These are phyloP conservation scores for Grus americana DNA, from an alignment of 2,113 vertebrate genomes.

Conservation along the genomic window DNA sequence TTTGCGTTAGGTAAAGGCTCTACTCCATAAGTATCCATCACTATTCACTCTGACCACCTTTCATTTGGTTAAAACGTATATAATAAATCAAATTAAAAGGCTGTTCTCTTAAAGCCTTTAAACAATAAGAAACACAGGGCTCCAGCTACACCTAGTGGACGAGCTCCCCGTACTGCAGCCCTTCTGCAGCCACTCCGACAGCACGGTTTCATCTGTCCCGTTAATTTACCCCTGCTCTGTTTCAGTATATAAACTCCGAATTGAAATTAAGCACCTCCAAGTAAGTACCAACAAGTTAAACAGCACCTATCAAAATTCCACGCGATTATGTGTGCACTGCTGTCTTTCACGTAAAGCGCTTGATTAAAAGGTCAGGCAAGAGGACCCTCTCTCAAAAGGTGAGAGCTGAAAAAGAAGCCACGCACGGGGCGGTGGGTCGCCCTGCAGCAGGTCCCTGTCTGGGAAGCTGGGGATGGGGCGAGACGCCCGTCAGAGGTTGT, in stretches of 20 bases:
- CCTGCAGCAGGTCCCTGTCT: background rate
- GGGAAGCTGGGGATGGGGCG: accelerated
- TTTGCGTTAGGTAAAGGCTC: background rate
- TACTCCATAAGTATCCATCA: background rate
- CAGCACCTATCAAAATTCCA: background rate
- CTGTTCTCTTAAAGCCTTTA: background rate
- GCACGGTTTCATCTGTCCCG: accelerated
- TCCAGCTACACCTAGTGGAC: slow-evolving; percentile 73
- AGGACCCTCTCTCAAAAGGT: accelerated
- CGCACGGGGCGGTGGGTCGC: accelerated
- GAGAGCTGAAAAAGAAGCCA: background rate
- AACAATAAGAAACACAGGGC: background rate
- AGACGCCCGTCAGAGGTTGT: background rate
- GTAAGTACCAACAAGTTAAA: background rate
- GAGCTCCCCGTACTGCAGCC: background rate
- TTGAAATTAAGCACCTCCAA: background rate
- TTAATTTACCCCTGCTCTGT: background rate
- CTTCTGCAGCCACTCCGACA: background rate
- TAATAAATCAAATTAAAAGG: background rate
- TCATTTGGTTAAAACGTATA: background rate
- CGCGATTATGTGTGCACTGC: background rate
- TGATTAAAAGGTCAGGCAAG: background rate
- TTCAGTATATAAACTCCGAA: background rate
- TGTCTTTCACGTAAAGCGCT: background rate
- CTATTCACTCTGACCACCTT: background rate